Conservation (phyloP, 2,797 vertebrate genomes). For the Sarcophilus harrisii region DNA sequence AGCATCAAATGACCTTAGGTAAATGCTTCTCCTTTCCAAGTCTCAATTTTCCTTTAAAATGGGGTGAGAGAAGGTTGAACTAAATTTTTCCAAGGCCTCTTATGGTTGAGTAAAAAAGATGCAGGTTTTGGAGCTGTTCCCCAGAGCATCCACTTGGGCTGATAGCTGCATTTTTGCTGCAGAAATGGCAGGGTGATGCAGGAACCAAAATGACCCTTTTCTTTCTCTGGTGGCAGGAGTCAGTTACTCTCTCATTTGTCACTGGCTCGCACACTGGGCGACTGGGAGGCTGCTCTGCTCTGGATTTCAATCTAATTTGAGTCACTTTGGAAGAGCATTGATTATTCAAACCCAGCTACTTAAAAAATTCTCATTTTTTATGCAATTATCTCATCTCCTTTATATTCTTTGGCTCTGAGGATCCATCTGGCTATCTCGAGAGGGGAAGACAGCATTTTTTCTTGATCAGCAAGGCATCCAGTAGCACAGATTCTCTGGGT, state of each 20-base stretch:
- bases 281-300: not conserved
- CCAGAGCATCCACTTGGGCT: not conserved
- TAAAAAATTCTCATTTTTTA: not conserved
- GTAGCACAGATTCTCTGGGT: not conserved
- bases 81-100: not conserved
- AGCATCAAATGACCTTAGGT: not conserved
- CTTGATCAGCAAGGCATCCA: not conserved
- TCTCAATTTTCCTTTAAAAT: not conserved
- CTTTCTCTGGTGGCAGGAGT: not conserved
- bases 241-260: not conserved
- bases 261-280: not conserved
- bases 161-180: not conserved
- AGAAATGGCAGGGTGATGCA: not conserved
- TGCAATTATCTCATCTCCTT: not conserved
- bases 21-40: not conserved
- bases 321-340: not conserved
- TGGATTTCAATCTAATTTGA: not conserved
- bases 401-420: not conserved
- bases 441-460: not conserved
- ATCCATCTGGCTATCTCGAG: not conserved
- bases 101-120: not conserved
- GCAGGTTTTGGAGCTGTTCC: not conserved
- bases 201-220: not conserved
- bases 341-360: not conserved
- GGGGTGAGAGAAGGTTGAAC: no score